phyloP scores from a whole-genome alignment of 2,113 vertebrate genomes.

The Anarhynchus alexandrinus region DNA sequence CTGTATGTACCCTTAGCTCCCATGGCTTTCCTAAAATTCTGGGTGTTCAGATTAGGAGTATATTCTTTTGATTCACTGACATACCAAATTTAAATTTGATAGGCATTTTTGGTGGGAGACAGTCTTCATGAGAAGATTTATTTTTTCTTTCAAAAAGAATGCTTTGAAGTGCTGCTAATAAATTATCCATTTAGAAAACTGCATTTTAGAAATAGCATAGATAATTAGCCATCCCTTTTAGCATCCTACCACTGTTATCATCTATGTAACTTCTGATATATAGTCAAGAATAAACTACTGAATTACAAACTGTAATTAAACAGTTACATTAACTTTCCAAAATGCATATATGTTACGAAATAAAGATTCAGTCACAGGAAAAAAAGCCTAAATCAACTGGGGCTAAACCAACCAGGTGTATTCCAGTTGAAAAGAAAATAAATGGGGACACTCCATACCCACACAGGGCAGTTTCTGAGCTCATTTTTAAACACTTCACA shows the following conservation, averaged over 20 bases:
- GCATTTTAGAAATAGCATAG: background rate
- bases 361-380: background rate
- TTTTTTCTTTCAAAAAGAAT: slow-evolving; percentile 4
- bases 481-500: background rate
- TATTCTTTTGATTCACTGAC: background rate
- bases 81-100: background rate
- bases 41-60: background rate
- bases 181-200: background rate
- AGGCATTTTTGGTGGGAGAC: background rate
- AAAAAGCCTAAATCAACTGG: background rate
- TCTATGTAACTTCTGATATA: background rate
- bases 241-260: background rate
- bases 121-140: background rate
- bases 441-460: background rate
- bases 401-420: background rate
- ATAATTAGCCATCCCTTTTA: slow-evolving; percentile 7
- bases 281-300: background rate
- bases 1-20: background rate
- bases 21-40: background rate
- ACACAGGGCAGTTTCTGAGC: background rate
- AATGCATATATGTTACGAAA: background rate
- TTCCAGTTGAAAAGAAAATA: background rate
- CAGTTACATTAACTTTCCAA: background rate
- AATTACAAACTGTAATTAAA: slow-evolving; percentile 6
- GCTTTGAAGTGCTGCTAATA: slow-evolving; percentile 5